Base-by-base conservation (phyloP, 2,888 invertebrate species). In the Acanthosepion esculentum region DNA sequence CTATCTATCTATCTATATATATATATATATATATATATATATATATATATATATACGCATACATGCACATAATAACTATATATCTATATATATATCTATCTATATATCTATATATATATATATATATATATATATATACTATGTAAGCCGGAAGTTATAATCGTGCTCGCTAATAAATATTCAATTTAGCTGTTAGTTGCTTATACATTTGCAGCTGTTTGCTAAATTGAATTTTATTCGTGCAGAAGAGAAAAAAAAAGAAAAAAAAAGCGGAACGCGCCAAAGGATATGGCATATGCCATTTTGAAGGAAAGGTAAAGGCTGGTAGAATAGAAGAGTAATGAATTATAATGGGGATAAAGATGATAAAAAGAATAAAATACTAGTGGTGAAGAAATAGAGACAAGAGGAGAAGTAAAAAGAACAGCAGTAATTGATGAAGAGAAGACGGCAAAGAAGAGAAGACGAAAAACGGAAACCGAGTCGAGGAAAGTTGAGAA, bases 141-240 rank as follows among this genome's bases (percentile, higher is more conserved):
- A 91, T 91, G 33, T 91, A 92, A 55, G 55, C 55, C 15, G 55
- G 55, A 18, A 55, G 18, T 55, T 55, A 55, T 10, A 92, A 18
- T n/a, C 78, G n/a, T 29, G 78, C 7, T n/a, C n/a, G 7, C n/a
- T 41, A 41, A 59, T 23, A 78, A 33, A 78, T 78, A 78, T 78
- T n/a, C 78, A 78, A 78, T n/a, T 78, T 12, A 78, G n/a, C n/a
- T n/a, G 33, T 78, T 33, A 78, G n/a, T 78, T 78, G n/a, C n/a
- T 78, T n/a, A 78, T 78, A n/a, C 78, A 78, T n/a, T 78, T 78
- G n/a, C 78, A 78, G 78, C n/a, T 78, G 78, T 78, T 78, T 78
- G n/a, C 59, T 78, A 78, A 78, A 78, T 78, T 78, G 78, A 78
- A 78, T 78, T 78, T n/a, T 78, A n/a, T 78, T 78, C 33, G 78